Conservation (phyloP, 2,113 vertebrate species). For the Tragulus kanchil region DNA sequence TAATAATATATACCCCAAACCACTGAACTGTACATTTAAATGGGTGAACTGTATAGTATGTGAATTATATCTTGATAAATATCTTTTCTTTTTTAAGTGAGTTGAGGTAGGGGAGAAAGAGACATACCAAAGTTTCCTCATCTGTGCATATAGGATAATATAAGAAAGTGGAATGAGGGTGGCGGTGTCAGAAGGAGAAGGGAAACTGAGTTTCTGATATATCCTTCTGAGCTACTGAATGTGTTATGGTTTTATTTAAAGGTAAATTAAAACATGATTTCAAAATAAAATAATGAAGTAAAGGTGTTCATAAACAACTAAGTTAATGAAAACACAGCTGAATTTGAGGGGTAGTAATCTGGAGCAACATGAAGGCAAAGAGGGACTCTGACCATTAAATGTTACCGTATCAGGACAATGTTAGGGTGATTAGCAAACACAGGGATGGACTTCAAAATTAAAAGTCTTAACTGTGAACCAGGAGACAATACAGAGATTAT, state of each 20-base stretch:
- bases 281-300: conserved; percentile 43
- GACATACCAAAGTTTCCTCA: not conserved
- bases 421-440: not conserved
- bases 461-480: not conserved
- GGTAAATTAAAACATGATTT: conserved; percentile 50
- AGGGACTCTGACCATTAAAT: not conserved
- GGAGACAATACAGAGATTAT: not conserved
- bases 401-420: not conserved
- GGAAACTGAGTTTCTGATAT: not conserved
- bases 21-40: not conserved
- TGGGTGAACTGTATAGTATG: not conserved
- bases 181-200: not conserved
- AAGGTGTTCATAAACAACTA: not conserved
- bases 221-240: conserved; percentile 30
- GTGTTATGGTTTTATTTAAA: conserved; percentile 3
- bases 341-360: not conserved
- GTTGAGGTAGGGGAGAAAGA: not conserved
- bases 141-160: not conserved
- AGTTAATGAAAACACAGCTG: not conserved
- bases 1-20: not conserved
- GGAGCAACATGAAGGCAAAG: not conserved
- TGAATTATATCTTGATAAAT: not conserved
- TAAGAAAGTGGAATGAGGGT: not conserved
- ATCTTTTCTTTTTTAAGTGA: not conserved
- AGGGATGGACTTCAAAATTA: not conserved